Percentiles rank a stretch among this genome's conserved stretches.
Conservation (phyloP, 2,888 invertebrate genomes). For the Falcaria lacertinaria region DNA sequence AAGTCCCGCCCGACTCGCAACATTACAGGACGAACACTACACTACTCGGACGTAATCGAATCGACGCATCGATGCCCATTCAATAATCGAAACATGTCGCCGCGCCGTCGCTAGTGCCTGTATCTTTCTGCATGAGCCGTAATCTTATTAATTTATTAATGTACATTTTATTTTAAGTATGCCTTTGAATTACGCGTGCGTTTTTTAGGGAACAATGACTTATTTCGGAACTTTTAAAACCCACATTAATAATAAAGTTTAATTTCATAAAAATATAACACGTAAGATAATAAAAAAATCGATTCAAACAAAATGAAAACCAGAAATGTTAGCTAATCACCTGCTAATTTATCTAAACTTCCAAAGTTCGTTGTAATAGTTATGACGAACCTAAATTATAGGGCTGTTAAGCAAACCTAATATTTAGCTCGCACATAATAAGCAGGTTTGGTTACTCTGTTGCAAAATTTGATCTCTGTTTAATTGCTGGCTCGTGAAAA, state of each 20-base stretch:
- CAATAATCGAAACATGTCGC: conserved; percentile 61
- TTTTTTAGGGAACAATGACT: neutral
- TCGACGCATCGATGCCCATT: conserved; percentile 64
- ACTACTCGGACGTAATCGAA: conserved; percentile 60
- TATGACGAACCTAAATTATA: conserved; percentile 52
- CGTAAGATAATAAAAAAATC: too few relatives aligned
- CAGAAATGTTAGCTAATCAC: conserved; percentile 3
- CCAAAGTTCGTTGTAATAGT: conserved; percentile 41
- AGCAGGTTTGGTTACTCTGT: conserved; percentile 48
- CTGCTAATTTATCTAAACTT: conserved; percentile 22
- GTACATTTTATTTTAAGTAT: conserved; percentile 32
- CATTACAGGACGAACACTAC: conserved; percentile 37
- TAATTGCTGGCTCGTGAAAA: conserved; percentile 34
- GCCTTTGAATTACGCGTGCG: conserved; percentile 8
- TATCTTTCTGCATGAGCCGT: conserved; percentile 53
- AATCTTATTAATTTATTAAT: conserved; percentile 56
- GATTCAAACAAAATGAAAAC: neutral
- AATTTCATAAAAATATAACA: too few relatives aligned
- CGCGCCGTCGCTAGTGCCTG: conserved; percentile 36
- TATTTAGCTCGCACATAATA: conserved; percentile 48
- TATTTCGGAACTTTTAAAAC: too few relatives aligned
- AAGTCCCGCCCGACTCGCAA: conserved; percentile 34
- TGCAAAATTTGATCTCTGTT: conserved; percentile 42
- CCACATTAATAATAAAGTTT: too few relatives aligned
- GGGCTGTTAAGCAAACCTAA: conserved; percentile 36